Evolutionary conservation across 1,140 invertebrate species (phyloP).

Genomic region (Camponotus floridanus): DNA sequence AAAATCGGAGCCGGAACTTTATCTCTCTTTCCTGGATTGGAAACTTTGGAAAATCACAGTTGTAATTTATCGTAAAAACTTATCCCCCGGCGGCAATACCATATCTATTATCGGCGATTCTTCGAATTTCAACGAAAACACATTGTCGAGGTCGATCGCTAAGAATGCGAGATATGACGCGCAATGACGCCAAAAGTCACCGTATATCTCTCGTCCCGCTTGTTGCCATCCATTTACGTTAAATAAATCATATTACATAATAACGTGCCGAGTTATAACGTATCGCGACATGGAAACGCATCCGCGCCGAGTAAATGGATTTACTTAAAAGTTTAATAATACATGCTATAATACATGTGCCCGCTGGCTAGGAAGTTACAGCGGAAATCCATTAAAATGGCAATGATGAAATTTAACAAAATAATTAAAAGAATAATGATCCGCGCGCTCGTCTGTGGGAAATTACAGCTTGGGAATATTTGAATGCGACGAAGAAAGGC

Average conservation of each 20-base stretch:
- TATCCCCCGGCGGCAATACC: conserved; percentile 11
- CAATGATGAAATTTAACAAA: conserved; percentile 3
- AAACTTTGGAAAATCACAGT: conserved; percentile 58
- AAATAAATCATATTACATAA: conserved; percentile 59
- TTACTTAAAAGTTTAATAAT: conserved; percentile 59
- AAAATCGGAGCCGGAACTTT: conserved; percentile 40
- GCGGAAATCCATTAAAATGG: conserved; percentile 40
- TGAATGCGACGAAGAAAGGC: not conserved
- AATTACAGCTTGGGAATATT: not conserved
- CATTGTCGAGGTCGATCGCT: conserved; percentile 11
- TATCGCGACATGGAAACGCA: conserved; percentile 42
- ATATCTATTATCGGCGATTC: conserved; percentile 52
- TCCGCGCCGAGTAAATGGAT: conserved; percentile 47
- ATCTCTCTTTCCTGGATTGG: conserved; percentile 38
- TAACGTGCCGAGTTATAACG: conserved; percentile 49
- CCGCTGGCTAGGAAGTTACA: not conserved
- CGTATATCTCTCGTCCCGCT: not conserved
- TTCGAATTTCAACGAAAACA: conserved; percentile 4
- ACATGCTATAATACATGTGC: conserved; percentile 40
- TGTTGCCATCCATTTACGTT: conserved; percentile 35
- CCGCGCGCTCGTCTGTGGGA: not conserved
- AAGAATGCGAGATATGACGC: conserved; percentile 30
- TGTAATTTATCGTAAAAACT: conserved; percentile 60
- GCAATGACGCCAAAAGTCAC: conserved; percentile 36
- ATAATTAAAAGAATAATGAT: conserved; percentile 19